Evolutionary conservation across 2,888 invertebrate genomes (phyloP), one percentile per base, ranked within the genome.

Genomic region (Acronicta alni): DNA sequence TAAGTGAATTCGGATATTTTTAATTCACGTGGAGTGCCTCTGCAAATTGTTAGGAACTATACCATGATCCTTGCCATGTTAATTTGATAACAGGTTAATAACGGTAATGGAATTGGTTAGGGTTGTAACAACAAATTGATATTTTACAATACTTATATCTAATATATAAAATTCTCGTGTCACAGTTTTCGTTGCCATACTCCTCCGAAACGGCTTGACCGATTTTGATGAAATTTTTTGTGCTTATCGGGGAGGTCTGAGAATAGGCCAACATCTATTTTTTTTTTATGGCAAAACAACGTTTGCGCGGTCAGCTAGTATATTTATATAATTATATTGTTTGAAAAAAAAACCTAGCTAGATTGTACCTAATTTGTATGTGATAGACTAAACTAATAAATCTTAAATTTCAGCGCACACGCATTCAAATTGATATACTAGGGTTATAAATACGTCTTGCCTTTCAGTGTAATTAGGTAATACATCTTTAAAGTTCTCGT

Each of bases 1-100:
- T 70, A 38, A 49, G 42, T 49, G 41, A 46, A 65, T 51, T 18
- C 26, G 30, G 10, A 38, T n/a, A 56, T 70, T 55, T 70, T 55
- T 45, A 35, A 69, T 64, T 64, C 18, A 52, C 16, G 20, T 23
- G 12, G 14, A 41, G 38, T 45, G 20, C 10, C 18, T 60, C 14
- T 30, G 17, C 35, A 30, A 39, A 62, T 47, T 51, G 45, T 45
- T 38, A 26, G 26, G 14, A 30, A 16, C 12, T 12, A 26, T 39
- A 35, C 5, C 17, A n/a, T n/a, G n/a, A n/a, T n/a, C 35, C n/a
- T 16, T 48, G 18, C 15, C 47, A n/a, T 17, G 67, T 48, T 20
- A 60, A 49, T 49, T 37, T 10, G 45, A 45, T 23, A 37, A 45
- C n/a, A 12, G 44, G 12, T 49, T 68, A 18, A 68, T 68, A 45